Base-by-base conservation (phyloP, 2,113 vertebrate species). In the Nothoprocta pentlandii region DNA sequence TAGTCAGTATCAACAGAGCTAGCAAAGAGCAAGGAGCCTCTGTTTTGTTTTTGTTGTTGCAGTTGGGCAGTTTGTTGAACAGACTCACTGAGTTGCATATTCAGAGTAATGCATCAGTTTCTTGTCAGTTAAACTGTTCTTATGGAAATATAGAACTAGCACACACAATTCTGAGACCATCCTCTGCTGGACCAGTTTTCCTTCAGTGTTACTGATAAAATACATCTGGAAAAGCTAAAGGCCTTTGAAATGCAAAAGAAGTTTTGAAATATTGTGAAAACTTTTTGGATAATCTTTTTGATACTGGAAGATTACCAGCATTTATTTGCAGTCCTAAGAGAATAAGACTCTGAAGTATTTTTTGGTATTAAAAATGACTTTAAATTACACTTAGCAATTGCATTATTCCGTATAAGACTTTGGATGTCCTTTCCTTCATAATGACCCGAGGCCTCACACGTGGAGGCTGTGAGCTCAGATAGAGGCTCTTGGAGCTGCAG, bases 401-500 rank as follows among this genome's bases (percentile, higher is more conserved):
- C 8, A 0, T 83, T 95, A 36, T 56, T 94, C 61, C 59, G 0
- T 23, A 8, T 67, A 85, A 77, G 23, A 32, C 53, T 82, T 84
- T 92, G 82, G 49, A 22, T 87, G 1, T 58, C 71, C 70, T 73
- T 87, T 56, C 20, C 66, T 83, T 82, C 20, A 0, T 59, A 82
- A 80, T 85, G 85, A 94, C 79, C 59, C 0, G 7, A 58, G 71
- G 79, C 79, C 70, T 74, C 0, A 2, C 73, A 44, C 70, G 90
- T 0, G 0, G 75, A 73, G 68, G 67, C 36, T 19, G 71, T 63
- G 84, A 92, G 93, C 84, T 95, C 14, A 2, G 34, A 34, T 21
- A 19, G 70, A 90, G 88, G 79, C 79, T 95, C 77, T 90, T 7
- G 11, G 46, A 73, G 75, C 90, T 92, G 69, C 75, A 66, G 12